Conservation (phyloP, 2,113 vertebrate species). For the Malurus elegans region DNA sequence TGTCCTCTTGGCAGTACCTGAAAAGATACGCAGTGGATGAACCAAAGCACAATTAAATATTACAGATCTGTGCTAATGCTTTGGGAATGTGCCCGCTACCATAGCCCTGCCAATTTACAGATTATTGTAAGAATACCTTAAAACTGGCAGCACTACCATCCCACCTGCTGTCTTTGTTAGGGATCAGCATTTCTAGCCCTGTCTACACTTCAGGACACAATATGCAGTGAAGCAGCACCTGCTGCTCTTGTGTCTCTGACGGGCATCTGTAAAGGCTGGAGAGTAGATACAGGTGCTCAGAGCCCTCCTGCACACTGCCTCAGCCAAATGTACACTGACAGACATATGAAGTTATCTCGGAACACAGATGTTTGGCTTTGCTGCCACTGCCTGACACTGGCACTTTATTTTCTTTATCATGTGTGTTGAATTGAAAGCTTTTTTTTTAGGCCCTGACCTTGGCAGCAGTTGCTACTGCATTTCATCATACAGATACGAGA, state of each 20-base stretch:
- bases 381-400: not conserved
- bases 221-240: constrained; percentile 2
- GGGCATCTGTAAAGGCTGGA: not conserved
- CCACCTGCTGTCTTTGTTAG: constrained; percentile 9
- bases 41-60: constrained; percentile 8
- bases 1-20: constrained; percentile 16
- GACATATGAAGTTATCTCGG: constrained; percentile 16
- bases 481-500: constrained; percentile 15
- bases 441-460: constrained; percentile 51
- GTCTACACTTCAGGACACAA: not conserved
- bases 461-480: constrained; percentile 25
- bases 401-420: constrained; percentile 39
- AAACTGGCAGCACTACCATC: not conserved
- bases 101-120: not conserved
- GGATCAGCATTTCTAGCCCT: not conserved
- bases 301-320: not conserved
- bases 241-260: not conserved
- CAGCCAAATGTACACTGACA: constrained; percentile 2
- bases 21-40: not conserved
- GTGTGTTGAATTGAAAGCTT: not conserved
- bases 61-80: constrained; percentile 26
- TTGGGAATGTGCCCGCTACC: not conserved
- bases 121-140: constrained; percentile 2
- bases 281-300: constrained; percentile 40
- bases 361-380: constrained; percentile 33